Evolutionary conservation across 2,888 invertebrate species (phyloP).

Genomic region (Nomada ferruginata): DNA sequence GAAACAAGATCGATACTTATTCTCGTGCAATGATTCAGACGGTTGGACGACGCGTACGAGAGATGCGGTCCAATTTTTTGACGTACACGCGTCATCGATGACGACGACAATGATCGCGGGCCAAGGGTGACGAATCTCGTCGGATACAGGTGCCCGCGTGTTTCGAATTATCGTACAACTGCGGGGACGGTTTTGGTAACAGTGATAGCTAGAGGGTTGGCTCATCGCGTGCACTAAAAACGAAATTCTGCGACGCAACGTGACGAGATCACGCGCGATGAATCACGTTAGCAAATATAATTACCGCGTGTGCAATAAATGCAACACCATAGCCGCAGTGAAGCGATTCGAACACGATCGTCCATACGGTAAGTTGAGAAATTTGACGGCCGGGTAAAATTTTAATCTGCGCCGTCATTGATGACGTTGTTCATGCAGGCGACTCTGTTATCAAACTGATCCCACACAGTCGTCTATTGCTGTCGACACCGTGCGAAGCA

Average conservation of each 20-base stretch:
- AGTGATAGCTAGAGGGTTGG: no score
- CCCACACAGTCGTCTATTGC: no score
- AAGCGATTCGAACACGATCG: background rate
- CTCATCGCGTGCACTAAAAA: background rate
- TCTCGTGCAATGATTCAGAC: conserved; percentile 48
- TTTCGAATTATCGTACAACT: background rate
- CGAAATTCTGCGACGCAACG: background rate
- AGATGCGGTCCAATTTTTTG: conserved; percentile 29
- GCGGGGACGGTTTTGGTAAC: no score
- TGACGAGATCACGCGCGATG: background rate
- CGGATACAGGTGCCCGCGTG: background rate
- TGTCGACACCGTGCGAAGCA: no score
- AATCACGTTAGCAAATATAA: conserved; percentile 6
- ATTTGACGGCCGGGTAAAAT: background rate
- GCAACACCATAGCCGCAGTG: no score
- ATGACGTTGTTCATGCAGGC: background rate
- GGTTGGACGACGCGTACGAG: background rate
- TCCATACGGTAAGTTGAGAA: background rate
- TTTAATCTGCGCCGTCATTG: background rate
- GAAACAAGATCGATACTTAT: conserved; percentile 35
- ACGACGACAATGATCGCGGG: conserved; percentile 51
- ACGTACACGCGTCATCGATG: conserved; percentile 48
- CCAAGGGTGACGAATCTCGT: conserved; percentile 54
- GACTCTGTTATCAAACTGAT: background rate
- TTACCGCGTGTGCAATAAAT: background rate